Conservation (phyloP, 2,797 vertebrate genomes). For the Syngnathus rostellatus region DNA sequence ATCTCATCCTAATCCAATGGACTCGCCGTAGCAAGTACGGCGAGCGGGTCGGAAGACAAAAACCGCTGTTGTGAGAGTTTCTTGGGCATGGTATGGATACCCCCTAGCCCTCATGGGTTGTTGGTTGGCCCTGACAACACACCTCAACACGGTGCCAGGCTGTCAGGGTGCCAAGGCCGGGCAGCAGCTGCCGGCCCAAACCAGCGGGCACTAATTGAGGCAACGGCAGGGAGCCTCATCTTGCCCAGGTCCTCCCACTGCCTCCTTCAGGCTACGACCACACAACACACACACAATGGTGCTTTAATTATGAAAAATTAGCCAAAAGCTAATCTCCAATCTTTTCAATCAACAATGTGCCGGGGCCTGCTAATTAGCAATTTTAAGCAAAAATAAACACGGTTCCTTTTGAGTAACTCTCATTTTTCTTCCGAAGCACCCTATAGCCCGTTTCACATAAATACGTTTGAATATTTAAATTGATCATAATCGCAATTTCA, state of each 20-base stretch:
- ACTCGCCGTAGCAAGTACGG: conserved; percentile 47
- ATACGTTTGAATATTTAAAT: conserved; percentile 5
- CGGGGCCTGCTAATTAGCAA: conserved; percentile 47
- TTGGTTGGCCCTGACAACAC: conserved; percentile 62
- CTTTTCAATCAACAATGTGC: conserved; percentile 64
- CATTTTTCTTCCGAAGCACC: background rate
- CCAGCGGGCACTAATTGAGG: conserved; percentile 73
- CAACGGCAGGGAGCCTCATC: conserved; percentile 63
- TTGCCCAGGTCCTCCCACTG: conserved; percentile 50
- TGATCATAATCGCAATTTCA: background rate
- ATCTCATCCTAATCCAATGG: conserved; percentile 56
- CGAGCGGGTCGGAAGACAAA: conserved; percentile 44
- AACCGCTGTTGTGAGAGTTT: conserved; percentile 34
- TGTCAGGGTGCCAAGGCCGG: conserved; percentile 66
- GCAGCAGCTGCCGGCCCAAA: conserved; percentile 70
- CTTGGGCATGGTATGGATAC: conserved; percentile 38
- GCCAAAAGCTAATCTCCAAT: conserved; percentile 60
- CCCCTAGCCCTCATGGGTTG: conserved; percentile 33
- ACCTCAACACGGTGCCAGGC: conserved; percentile 40
- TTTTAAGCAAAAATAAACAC: conserved; percentile 31
- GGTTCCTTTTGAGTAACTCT: conserved; percentile 10
- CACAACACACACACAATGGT: conserved; percentile 37
- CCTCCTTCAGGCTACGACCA: conserved; percentile 53
- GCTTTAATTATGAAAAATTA: conserved; percentile 61
- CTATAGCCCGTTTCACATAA: background rate